phyloP scores from a whole-genome alignment of 2,888 invertebrate species.

The Aleiodes alternator region DNA sequence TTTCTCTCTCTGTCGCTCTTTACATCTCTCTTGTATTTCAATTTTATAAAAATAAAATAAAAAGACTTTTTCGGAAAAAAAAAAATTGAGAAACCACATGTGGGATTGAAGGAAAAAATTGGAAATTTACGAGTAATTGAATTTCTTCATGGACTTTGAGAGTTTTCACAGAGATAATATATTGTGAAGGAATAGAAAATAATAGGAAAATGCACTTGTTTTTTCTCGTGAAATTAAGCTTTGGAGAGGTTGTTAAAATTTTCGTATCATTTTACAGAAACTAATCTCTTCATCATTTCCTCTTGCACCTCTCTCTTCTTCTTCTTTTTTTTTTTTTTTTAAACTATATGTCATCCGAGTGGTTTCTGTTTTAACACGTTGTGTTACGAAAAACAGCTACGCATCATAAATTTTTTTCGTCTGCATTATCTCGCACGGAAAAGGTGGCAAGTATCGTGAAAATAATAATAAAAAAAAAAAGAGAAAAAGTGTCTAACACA shows the following conservation, averaged over 20 bases:
- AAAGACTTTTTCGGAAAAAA: constrained; percentile 57
- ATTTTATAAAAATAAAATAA: constrained; percentile 18
- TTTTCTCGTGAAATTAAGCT: neutral
- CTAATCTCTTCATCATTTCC: constrained; percentile 28
- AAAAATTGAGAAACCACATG: constrained; percentile 63
- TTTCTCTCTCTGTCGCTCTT: constrained; percentile 47
- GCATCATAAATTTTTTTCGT: constrained; percentile 69
- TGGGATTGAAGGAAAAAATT: neutral
- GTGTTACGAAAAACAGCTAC: constrained; percentile 43
- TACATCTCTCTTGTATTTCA: constrained; percentile 56
- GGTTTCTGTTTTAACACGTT: constrained; percentile 23
- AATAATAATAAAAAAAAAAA: constrained; percentile 27
- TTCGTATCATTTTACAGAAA: constrained; percentile 28
- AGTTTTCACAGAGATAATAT: too few species aligned
- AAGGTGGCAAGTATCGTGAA: constrained; percentile 68
- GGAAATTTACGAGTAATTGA: too few species aligned
- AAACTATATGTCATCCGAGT: constrained; percentile 24
- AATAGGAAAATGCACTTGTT: too few species aligned
- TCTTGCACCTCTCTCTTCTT: neutral
- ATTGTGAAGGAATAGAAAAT: too few species aligned
- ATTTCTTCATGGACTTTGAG: too few species aligned
- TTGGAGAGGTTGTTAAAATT: constrained; percentile 31
- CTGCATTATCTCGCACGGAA: constrained; percentile 73
- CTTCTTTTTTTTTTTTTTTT: neutral
- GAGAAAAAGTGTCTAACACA: constrained; percentile 3